Evolutionary conservation across 1,140 invertebrate genomes (phyloP).

Genomic region (Ceratina australensis): DNA sequence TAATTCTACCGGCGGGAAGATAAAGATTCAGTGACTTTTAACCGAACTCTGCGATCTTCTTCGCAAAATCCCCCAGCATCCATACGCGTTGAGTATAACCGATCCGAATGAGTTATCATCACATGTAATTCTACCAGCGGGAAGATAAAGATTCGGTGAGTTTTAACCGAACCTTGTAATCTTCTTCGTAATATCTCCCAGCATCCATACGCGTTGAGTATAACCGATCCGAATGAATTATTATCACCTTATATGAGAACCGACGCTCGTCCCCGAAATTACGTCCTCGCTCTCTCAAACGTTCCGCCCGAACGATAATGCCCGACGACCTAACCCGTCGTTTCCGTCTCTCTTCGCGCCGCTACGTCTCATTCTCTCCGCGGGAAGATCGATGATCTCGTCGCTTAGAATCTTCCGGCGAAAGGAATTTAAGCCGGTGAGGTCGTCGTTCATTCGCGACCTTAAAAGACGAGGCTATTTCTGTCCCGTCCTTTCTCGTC

Average conservation of each 20-base stretch:
- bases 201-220: not conserved
- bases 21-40: not conserved
- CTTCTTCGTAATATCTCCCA: slow-evolving; percentile 32
- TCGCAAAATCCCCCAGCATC: slow-evolving; percentile 22
- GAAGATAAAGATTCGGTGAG: no score
- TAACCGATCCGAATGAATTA: slow-evolving; percentile 52
- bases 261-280: slow-evolving; percentile 34
- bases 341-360: not conserved
- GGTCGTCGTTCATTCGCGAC: slow-evolving; percentile 45
- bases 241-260: slow-evolving; percentile 30
- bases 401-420: slow-evolving; percentile 40
- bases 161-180: not conserved
- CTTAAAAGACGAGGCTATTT: slow-evolving; percentile 60
- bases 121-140: no score
- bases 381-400: slow-evolving; percentile 51
- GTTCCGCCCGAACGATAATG: slow-evolving; percentile 45
- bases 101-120: slow-evolving; percentile 50
- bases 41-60: not conserved
- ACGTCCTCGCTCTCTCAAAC: slow-evolving; percentile 25
- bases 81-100: slow-evolving; percentile 17
- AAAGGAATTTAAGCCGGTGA: slow-evolving; percentile 36
- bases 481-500: slow-evolving; percentile 39
- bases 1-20: not conserved
- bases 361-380: not conserved
- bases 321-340: not conserved